Base-by-base conservation (phyloP, 2,113 vertebrate genomes). In the Sigmodon hispidus region DNA sequence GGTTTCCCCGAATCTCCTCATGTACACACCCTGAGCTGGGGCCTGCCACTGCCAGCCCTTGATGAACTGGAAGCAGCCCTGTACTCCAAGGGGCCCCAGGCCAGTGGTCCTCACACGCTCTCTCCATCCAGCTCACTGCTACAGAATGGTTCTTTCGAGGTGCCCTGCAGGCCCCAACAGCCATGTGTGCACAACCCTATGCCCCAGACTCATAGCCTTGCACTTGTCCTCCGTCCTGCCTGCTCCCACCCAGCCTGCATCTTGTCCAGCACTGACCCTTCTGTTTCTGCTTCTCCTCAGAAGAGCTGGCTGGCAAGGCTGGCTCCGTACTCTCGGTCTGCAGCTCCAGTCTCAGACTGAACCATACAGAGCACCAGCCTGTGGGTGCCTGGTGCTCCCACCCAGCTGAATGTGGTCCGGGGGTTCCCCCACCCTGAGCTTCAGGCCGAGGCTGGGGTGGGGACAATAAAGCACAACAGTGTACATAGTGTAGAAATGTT, bases 401-500 rank as follows among this genome's bases (percentile, higher is more conserved):
- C 36, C 87, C 45, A 15, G 48, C 87, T 24, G 3, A 52, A 50
- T 63, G 72, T 40, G 63, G 70, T 55, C 3, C 24, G 6, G 40
- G 31, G 59, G 34, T 50, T 48, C 36, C 84, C 61, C 67, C 48
- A 50, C 43, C 29, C 7, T 52, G 13, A 36, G 93, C 87, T 86
- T 76, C 75, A 69, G 85, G 69, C 57, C 0, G 43, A 73, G 69
- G 65, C 93, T 57, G 24, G 36, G 79, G 81, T 26, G 24, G 63
- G 95, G 87, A 40, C 96, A 90, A 92, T 76, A 98, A 95, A 98
- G 98, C 98, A 98, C 98, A 98, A 98, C 40, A 67, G 87, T 98
- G 98, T 98, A 98, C 95, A 97, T 97, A 98, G 96, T 96, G 92
- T 97, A 97, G 97, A 96, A 94, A 98, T 94, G 97, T 96, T 95